Percentiles rank a stretch among this genome's conserved stretches.
phyloP scores from a whole-genome alignment of 2,888 invertebrate genomes.

The Cremastobaeus sp. region DNA sequence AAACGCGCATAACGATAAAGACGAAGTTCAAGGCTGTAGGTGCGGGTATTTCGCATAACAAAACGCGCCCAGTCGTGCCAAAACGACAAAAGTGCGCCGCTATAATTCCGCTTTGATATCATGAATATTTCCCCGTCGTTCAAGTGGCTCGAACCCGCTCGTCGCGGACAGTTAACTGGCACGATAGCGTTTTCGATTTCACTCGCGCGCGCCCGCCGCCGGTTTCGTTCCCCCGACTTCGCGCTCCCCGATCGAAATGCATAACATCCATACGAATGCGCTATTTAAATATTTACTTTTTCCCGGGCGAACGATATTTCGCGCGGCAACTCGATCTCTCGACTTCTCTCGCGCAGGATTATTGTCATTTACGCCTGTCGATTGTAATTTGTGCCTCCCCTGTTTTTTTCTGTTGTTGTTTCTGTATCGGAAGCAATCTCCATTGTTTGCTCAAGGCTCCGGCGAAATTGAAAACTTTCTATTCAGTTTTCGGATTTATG shows the following conservation, averaged over 20 bases:
- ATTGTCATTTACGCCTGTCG: constrained; percentile 36
- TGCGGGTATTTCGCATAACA: constrained; percentile 58
- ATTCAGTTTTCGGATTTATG: constrained; percentile 11
- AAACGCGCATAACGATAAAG: background rate
- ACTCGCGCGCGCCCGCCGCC: constrained; percentile 13
- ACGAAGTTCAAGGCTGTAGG: constrained; percentile 65
- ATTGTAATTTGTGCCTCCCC: constrained; percentile 32
- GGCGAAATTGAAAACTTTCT: constrained; percentile 15
- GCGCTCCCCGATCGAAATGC: constrained; percentile 18
- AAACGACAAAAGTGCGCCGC: constrained; percentile 58
- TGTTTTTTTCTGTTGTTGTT: background rate
- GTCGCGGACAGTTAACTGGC: constrained; percentile 65
- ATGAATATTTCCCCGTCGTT: constrained; percentile 74
- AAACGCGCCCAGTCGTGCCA: constrained; percentile 63
- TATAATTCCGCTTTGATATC: constrained; percentile 76
- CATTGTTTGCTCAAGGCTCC: constrained; percentile 14
- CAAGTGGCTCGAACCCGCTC: constrained; percentile 70
- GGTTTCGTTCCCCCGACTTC: constrained; percentile 12
- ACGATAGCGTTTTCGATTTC: constrained; percentile 68
- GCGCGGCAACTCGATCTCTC: constrained; percentile 28
- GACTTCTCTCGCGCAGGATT: constrained; percentile 21
- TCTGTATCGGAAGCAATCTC: constrained; percentile 19
- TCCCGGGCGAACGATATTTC: constrained; percentile 26
- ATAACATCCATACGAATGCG: constrained; percentile 45
- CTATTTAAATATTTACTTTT: constrained; percentile 50